These are phyloP conservation scores for Danio tinwini DNA, from an alignment of 2,797 vertebrate species.

Conservation along the genomic window DNA sequence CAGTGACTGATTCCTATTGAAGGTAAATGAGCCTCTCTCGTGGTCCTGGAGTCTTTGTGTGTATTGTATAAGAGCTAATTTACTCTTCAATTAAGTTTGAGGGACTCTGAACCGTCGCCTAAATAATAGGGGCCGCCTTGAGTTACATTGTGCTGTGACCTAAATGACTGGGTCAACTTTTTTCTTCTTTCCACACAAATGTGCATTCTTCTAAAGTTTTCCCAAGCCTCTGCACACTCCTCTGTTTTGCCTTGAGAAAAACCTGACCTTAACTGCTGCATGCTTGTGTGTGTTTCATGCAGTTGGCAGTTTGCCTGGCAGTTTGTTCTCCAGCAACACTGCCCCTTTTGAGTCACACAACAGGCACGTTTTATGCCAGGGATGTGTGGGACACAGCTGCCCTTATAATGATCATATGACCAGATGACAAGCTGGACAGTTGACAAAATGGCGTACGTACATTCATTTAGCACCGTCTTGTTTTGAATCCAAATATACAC, in stretches of 20 bases:
- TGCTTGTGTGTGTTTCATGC: constrained; percentile 58
- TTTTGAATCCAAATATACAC: too few species aligned
- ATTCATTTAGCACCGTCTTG: too few species aligned
- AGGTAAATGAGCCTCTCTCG: not conserved
- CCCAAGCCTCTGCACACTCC: constrained; percentile 74
- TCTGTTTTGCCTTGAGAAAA: constrained; percentile 81
- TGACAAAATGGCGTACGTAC: not conserved
- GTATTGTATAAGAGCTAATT: not conserved
- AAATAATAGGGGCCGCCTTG: constrained; percentile 64
- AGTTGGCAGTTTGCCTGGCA: constrained; percentile 69
- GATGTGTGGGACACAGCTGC: constrained; percentile 19
- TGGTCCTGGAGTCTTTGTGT: not conserved
- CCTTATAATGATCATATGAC: constrained; percentile 21
- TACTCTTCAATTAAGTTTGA: constrained; percentile 12
- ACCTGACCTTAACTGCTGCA: constrained; percentile 75
- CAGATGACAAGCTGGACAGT: not conserved
- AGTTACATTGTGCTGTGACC: constrained; percentile 67
- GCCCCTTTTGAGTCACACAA: constrained; percentile 66
- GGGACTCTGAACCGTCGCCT: not conserved
- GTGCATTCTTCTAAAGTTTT: constrained; percentile 74
- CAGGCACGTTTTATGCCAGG: constrained; percentile 41
- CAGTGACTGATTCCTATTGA: constrained; percentile 3
- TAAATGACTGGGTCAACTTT: constrained; percentile 67
- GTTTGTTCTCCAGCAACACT: constrained; percentile 71
- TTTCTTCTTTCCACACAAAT: constrained; percentile 59